phyloP scores from a whole-genome alignment of 1,140 invertebrate species.

The Polypedilum pembai region DNA sequence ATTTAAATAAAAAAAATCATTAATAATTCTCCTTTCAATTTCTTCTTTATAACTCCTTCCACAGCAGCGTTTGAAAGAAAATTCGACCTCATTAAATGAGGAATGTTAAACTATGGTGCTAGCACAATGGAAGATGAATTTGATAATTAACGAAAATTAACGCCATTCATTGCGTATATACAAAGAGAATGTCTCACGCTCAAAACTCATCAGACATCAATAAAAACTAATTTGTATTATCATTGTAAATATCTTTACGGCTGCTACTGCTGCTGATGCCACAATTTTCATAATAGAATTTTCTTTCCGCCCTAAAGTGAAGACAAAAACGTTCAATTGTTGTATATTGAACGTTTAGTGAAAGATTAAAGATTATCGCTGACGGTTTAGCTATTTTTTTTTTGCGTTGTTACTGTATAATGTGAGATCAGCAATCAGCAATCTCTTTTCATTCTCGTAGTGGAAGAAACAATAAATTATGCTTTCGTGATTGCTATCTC shows the following conservation, averaged over 20 bases:
- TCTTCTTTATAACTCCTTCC: too few species aligned
- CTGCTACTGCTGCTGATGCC: too few species aligned
- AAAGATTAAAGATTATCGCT: slow-evolving; percentile 15
- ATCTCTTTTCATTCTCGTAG: neutral
- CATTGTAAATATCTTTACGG: neutral
- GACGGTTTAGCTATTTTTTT: neutral
- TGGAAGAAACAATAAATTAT: slow-evolving; percentile 23
- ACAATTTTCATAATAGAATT: too few species aligned
- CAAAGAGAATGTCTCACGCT: neutral
- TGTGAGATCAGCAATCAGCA: neutral
- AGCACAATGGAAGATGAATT: slow-evolving; percentile 8
- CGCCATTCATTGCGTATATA: neutral
- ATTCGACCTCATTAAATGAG: too few species aligned
- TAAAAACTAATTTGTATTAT: slow-evolving; percentile 25
- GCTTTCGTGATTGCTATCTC: slow-evolving; percentile 25
- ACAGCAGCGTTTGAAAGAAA: too few species aligned
- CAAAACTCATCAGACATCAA: slow-evolving; percentile 18
- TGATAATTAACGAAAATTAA: slow-evolving; percentile 28
- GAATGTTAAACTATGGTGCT: too few species aligned
- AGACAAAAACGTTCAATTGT: too few species aligned
- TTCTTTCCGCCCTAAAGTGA: too few species aligned
- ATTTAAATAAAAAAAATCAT: too few species aligned
- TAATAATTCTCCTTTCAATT: too few species aligned
- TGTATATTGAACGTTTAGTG: too few species aligned
- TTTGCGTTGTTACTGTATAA: neutral